Percentiles rank a stretch among this genome's conserved stretches.
These are phyloP conservation scores for Drosophila robusta DNA, from an alignment of 2,888 invertebrate genomes.

Conservation along the genomic window DNA sequence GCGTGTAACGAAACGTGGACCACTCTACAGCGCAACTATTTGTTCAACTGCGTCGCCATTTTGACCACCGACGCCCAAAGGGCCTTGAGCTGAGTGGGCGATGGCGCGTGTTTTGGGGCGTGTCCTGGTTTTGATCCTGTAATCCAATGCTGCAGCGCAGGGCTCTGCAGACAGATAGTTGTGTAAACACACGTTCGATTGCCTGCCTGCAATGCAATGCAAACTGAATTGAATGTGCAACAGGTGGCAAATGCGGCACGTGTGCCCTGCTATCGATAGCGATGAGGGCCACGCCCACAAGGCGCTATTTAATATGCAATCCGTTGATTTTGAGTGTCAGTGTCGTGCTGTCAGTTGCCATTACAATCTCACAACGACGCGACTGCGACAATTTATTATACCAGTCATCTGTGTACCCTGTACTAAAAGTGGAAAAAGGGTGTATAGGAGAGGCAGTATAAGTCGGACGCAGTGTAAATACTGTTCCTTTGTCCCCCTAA, in stretches of 20 bases:
- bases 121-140: conserved; percentile 31
- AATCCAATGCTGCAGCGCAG: conserved; percentile 31
- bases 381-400: conserved; percentile 21
- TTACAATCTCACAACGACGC: conserved; percentile 33
- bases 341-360: conserved; percentile 49
- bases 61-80: conserved; percentile 5
- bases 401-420: conserved; percentile 20
- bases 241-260: conserved; percentile 49
- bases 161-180: not conserved
- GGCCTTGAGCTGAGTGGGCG: conserved; percentile 8
- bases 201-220: conserved; percentile 1
- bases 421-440: not conserved
- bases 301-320: conserved; percentile 62
- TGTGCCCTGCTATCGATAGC: conserved; percentile 40
- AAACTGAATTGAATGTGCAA: conserved; percentile 22
- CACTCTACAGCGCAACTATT: not conserved
- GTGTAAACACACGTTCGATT: conserved; percentile 34
- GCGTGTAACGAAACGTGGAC: not conserved
- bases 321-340: conserved; percentile 31
- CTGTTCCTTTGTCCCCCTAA: not conserved
- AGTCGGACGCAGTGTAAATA: too few relatives aligned
- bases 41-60: conserved; percentile 36
- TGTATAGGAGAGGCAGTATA: too few relatives aligned
- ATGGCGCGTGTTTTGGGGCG: conserved; percentile 20
- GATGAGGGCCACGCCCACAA: conserved; percentile 29